A percentile compares a stretch with the other conserved stretches of the same genome.
These are phyloP conservation scores for Aphelenchoides bicaudatus DNA, from an alignment of 2,888 invertebrate species.

Conservation along the genomic window DNA sequence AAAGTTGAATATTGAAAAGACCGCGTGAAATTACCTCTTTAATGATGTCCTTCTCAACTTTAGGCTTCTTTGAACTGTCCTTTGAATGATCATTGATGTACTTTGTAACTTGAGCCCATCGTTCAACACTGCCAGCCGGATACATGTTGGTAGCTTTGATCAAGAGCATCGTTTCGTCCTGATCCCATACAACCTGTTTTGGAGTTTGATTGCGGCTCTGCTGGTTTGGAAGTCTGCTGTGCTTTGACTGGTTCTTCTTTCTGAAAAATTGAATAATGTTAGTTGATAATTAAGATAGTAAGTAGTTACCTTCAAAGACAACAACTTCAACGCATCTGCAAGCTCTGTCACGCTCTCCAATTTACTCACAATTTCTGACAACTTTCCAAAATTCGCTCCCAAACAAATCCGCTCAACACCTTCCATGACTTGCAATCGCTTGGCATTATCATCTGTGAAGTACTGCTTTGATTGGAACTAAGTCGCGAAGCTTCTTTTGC, in stretches of 20 bases:
- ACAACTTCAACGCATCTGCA: conserved; percentile 35
- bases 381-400: conserved; percentile 39
- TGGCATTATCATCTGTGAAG: conserved; percentile 44
- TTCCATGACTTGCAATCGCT: conserved; percentile 48
- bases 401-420: conserved; percentile 47
- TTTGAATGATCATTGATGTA: conserved; percentile 79
- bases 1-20: not conserved
- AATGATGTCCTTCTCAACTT: conserved; percentile 84
- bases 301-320: conserved; percentile 28
- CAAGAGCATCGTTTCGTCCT: conserved; percentile 79
- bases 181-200: conserved; percentile 70
- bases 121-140: conserved; percentile 79
- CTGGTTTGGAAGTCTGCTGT: not conserved
- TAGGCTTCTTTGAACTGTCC: conserved; percentile 65
- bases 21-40: conserved; percentile 73
- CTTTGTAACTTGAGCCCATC: conserved; percentile 71
- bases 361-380: conserved; percentile 43
- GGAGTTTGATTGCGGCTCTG: conserved; percentile 17
- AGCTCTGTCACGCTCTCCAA: conserved; percentile 33
- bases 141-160: conserved; percentile 96
- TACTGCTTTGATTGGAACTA: conserved; percentile 37
- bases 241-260: conserved; percentile 9
- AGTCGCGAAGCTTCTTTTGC: conserved; percentile 31
- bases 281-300: not conserved
- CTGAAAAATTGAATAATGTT: not conserved